phyloP scores from a whole-genome alignment of 2,888 invertebrate species.

The Phytoseiulus persimilis region DNA sequence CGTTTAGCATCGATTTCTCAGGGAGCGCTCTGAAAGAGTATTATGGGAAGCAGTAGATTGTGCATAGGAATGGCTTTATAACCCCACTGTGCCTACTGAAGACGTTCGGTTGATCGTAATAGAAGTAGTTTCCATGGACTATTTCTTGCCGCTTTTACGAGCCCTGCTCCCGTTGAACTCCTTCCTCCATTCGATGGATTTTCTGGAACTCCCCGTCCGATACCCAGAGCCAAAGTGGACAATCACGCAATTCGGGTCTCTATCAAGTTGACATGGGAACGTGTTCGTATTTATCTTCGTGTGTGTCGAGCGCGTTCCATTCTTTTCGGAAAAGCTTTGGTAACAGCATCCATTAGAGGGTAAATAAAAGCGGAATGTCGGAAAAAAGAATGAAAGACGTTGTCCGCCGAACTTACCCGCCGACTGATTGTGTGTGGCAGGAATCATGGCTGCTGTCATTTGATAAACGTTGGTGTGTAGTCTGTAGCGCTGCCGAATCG shows the following conservation, averaged over 20 bases:
- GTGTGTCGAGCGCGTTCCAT: not conserved
- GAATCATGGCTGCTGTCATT: not conserved
- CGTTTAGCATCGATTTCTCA: not conserved
- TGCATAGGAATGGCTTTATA: not conserved
- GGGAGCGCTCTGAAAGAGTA: not conserved
- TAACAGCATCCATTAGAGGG: not conserved
- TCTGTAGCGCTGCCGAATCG: not conserved
- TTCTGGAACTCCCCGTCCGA: not conserved
- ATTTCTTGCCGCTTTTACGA: not conserved
- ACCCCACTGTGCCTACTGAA: not conserved
- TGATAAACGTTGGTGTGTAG: not conserved
- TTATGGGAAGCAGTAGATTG: not conserved
- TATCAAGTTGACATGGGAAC: not conserved
- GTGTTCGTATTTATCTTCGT: not conserved
- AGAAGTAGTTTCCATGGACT: not conserved
- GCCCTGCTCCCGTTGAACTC: not conserved
- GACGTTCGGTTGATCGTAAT: not conserved
- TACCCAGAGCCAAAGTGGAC: not conserved
- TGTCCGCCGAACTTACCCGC: not conserved
- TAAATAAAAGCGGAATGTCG: not conserved
- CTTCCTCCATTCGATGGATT: not conserved
- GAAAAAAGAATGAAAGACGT: not conserved
- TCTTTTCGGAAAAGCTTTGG: too few species aligned
- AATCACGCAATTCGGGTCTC: not conserved
- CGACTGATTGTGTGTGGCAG: not conserved